Conservation (phyloP, 2,888 invertebrate genomes). For the Chesias legatella region DNA sequence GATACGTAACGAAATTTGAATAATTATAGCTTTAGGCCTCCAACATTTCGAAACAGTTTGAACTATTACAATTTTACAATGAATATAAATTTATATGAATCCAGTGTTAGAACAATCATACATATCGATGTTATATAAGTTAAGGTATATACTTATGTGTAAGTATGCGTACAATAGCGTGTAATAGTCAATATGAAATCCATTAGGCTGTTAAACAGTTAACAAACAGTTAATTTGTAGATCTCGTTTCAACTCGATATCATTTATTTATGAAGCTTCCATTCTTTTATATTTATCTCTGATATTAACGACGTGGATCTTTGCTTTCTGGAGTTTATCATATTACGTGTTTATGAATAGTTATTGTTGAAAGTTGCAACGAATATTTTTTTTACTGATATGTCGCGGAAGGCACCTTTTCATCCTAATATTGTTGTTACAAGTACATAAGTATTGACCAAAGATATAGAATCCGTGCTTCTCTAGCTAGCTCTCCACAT, state of each 20-base stretch:
- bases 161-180: conserved; percentile 44
- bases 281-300: conserved; percentile 21
- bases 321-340: conserved; percentile 30
- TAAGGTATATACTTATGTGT: conserved; percentile 57
- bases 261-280: conserved; percentile 16
- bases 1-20: conserved; percentile 51
- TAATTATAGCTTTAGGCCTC: conserved; percentile 57
- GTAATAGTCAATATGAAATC: conserved; percentile 73
- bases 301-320: conserved; percentile 15
- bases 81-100: conserved; percentile 46
- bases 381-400: conserved; percentile 26
- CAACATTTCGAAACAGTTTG: conserved; percentile 45
- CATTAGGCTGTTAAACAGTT: conserved; percentile 74
- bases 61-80: conserved; percentile 47
- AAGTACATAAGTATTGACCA: too few species aligned
- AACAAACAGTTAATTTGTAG: conserved; percentile 37
- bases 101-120: conserved; percentile 74
- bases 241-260: conserved; percentile 27
- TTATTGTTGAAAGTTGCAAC: conserved; percentile 30
- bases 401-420: conserved; percentile 5
- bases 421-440: too few species aligned
- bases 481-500: too few species aligned
- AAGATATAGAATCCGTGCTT: too few species aligned
- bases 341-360: conserved; percentile 28
- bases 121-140: conserved; percentile 75